Evolutionary conservation across 2,797 vertebrate species (phyloP), one percentile per base, ranked within the genome.

Genomic region (Dallia pectoralis): DNA sequence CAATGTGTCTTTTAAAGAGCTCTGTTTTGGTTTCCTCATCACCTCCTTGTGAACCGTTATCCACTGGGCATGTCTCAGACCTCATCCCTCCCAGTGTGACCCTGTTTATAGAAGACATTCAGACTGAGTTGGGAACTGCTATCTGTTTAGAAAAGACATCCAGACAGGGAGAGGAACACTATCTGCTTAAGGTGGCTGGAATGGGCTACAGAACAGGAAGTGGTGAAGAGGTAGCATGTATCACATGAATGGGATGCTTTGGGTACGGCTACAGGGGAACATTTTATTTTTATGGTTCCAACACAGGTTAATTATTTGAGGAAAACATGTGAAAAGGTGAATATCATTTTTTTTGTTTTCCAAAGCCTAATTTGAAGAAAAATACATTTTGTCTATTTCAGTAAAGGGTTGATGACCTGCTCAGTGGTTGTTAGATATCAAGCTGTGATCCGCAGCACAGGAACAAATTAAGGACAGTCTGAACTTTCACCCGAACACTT

Each of bases 101-200:
- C 64, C 87, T 91, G 88, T 91, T 91, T 91, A 89, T 89, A 86
- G 82, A 90, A 80, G 68, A 85, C 85, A 90, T 89, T 87, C 81
- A 74, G 84, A 61, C 78, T 67, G 79, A 82, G 64, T 29, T 27
- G 77, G 71, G 36, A 40, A 40, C 36, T 40, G 36, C 36, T 40
- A 40, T 40, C 36, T 40, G 36, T 40, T 40, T 40, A 9, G 36
- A 86, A 82, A 90, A 80, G 68, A 85, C 85, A 90, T 89, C 86
- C 81, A 74, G 84, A 61, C 78, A 70, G 79, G 59, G 72, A 69
- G 71, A 79, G 80, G 51, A n/a, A n/a, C 22, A 22, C 29, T 18
- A n/a, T 49, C 27, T 68, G 67, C 16, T 25, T 30, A 15, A 49
- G 47, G 16, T 47, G 47, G 27, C 49, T 2, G 47, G 76, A 77